These are phyloP conservation scores for Polypedilum pembai DNA, from an alignment of 1,140 invertebrate genomes.

Conservation along the genomic window DNA sequence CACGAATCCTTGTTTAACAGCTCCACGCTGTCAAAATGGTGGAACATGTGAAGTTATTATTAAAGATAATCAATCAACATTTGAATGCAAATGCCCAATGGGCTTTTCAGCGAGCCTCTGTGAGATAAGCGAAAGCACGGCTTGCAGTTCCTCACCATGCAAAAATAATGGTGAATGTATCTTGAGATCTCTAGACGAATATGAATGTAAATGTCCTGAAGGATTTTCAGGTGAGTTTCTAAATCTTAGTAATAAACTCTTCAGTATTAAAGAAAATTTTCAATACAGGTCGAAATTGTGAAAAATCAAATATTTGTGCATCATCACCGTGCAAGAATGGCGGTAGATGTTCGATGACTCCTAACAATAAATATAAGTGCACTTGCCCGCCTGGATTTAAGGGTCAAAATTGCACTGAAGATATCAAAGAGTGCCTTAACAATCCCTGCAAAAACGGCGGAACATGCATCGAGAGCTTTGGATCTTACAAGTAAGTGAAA, in stretches of 20 bases:
- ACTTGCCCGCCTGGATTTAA: constrained; percentile 79
- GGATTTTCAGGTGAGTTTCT: constrained; percentile 71
- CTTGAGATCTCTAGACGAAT: constrained; percentile 65
- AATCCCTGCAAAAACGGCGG: constrained; percentile 72
- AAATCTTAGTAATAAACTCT: constrained; percentile 32
- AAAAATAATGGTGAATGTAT: constrained; percentile 77
- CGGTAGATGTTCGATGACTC: constrained; percentile 68
- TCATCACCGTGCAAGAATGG: constrained; percentile 81
- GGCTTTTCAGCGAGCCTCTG: constrained; percentile 89
- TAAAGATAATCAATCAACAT: constrained; percentile 61
- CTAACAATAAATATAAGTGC: constrained; percentile 68
- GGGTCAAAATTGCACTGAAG: constrained; percentile 75
- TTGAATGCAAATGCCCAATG: constrained; percentile 78
- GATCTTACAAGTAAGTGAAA: constrained; percentile 75
- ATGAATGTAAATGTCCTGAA: constrained; percentile 72
- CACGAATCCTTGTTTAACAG: constrained; percentile 84
- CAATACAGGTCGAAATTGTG: constrained; percentile 71
- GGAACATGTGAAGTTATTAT: constrained; percentile 72
- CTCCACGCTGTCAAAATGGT: constrained; percentile 80
- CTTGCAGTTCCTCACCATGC: constrained; percentile 83
- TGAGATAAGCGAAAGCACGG: constrained; percentile 81
- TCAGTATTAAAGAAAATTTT: constrained; percentile 33
- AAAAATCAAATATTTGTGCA: constrained; percentile 80
- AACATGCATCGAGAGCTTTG: constrained; percentile 76
- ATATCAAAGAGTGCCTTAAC: constrained; percentile 78